Percentiles rank a stretch among this genome's conserved stretches.
phyloP scores from a whole-genome alignment of 2,888 invertebrate species.

The Aelia acuminata region DNA sequence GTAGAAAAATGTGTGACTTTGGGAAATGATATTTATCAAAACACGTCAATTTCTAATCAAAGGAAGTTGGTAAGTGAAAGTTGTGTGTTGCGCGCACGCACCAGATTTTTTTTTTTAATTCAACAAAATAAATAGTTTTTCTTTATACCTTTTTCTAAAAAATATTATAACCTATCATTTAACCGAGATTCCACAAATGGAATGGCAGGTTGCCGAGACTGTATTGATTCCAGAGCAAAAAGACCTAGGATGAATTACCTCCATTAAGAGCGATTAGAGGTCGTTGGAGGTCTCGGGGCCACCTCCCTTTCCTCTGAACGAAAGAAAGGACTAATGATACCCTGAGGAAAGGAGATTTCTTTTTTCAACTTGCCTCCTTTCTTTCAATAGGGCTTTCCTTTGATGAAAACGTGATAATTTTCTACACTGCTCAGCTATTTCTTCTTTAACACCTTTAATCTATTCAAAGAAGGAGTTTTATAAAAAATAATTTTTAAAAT shows the following conservation, averaged over 20 bases:
- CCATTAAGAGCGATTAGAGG: background rate
- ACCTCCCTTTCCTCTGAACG: background rate
- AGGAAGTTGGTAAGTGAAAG: no score
- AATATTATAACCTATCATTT: no score
- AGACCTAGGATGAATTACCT: background rate
- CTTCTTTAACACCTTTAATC: background rate
- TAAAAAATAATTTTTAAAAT: no score
- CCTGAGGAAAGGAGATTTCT: background rate
- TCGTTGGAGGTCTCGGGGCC: background rate
- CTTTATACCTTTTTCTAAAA: no score
- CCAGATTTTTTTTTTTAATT: no score
- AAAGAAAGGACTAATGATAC: constrained; percentile 1
- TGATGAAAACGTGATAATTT: background rate
- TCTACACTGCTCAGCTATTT: background rate
- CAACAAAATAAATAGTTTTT: no score
- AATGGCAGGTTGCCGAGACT: background rate
- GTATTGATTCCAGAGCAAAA: background rate
- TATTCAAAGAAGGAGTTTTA: no score
- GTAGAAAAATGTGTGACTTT: no score
- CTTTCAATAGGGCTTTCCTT: background rate
- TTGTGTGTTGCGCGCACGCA: no score
- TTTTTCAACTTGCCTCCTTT: background rate
- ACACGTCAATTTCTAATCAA: no score
- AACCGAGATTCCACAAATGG: no score
- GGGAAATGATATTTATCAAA: no score